Percentiles rank a stretch among this genome's conserved stretches.
These are phyloP conservation scores for Nipponia nippon DNA, from an alignment of 2,113 vertebrate genomes.

Conservation along the genomic window DNA sequence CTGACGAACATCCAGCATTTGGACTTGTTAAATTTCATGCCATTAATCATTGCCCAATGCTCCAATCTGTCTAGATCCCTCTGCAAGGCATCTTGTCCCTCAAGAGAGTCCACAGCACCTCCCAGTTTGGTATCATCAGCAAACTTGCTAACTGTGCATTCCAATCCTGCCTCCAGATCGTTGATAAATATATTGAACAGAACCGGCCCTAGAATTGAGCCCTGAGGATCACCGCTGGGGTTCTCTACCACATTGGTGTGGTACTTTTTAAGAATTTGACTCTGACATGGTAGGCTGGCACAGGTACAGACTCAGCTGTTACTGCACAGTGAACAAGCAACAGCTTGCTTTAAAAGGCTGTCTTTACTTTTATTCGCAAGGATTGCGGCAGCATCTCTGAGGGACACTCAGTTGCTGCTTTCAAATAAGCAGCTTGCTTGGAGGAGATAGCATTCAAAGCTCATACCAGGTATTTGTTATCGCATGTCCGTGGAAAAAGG, in stretches of 20 bases:
- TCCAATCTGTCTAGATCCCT: not conserved
- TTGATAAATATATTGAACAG: not conserved
- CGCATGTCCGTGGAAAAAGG: accelerated
- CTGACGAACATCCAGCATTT: not conserved
- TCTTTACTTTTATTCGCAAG: not conserved
- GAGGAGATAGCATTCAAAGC: not conserved
- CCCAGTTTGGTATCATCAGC: not conserved
- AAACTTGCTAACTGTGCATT: not conserved
- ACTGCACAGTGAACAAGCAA: not conserved
- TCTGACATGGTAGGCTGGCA: not conserved
- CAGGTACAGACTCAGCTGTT: not conserved
- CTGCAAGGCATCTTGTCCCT: not conserved
- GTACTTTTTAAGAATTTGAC: not conserved
- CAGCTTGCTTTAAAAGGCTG: not conserved
- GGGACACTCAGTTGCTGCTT: not conserved
- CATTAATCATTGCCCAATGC: not conserved
- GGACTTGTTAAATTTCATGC: not conserved
- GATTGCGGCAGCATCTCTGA: not conserved
- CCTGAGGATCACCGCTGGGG: not conserved
- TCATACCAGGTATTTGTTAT: not conserved
- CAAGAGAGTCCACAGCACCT: not conserved
- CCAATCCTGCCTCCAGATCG: not conserved
- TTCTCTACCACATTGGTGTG: not conserved
- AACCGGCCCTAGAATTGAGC: not conserved
- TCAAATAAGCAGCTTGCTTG: not conserved